Percentiles rank a stretch among this genome's conserved stretches.
These are phyloP conservation scores for Rhinatrema bivittatum DNA, from an alignment of 2,797 vertebrate species.

Conservation along the genomic window DNA sequence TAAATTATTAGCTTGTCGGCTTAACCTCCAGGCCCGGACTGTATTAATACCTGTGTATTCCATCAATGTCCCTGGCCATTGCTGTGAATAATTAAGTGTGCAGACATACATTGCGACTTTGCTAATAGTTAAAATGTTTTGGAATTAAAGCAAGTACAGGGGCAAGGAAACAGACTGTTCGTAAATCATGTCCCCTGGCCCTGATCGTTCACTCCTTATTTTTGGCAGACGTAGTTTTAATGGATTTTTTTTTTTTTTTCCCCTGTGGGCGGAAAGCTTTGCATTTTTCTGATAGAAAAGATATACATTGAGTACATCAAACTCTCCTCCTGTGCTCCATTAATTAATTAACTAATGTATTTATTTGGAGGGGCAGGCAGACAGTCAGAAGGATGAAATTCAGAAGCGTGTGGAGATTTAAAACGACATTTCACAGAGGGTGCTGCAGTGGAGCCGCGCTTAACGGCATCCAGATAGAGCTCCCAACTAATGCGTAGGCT, in stretches of 20 bases:
- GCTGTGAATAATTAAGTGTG: constrained; percentile 32
- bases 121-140: constrained; percentile 25
- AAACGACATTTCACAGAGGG: no score
- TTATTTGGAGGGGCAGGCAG: not conserved
- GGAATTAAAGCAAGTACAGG: constrained; percentile 20
- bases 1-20: constrained; percentile 25
- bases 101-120: constrained; percentile 14
- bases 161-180: constrained; percentile 1
- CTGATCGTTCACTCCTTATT: not conserved
- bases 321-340: no score
- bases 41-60: constrained; percentile 15
- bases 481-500: no score
- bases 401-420: no score
- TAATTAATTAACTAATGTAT: not conserved
- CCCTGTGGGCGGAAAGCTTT: not conserved
- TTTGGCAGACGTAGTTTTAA: not conserved
- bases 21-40: constrained; percentile 12
- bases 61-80: constrained; percentile 27
- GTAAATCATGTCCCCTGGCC: constrained; percentile 1
- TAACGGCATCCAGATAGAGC: no score
- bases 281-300: not conserved
- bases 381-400: not conserved
- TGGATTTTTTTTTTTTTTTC: not conserved
- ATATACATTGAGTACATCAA: not conserved
- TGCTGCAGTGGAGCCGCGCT: no score